These are phyloP conservation scores for Pipra filicauda DNA, from an alignment of 2,113 vertebrate species.

Conservation along the genomic window DNA sequence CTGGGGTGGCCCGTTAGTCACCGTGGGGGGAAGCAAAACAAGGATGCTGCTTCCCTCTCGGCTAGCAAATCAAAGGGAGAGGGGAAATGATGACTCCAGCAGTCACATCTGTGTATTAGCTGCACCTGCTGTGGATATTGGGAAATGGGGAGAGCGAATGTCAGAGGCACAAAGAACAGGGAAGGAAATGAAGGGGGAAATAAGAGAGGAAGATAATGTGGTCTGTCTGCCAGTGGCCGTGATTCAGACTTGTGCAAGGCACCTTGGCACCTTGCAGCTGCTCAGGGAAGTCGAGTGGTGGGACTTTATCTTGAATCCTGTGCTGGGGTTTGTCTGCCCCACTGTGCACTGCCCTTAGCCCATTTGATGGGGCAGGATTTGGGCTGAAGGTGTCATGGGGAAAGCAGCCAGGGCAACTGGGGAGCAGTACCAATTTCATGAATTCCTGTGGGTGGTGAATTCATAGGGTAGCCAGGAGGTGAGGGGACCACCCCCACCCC, in stretches of 20 bases:
- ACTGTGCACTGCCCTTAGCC: background rate
- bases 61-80: slow-evolving; percentile 1
- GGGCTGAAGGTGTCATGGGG: background rate
- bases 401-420: background rate
- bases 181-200: slow-evolving; percentile 43
- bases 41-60: background rate
- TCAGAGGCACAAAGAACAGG: background rate
- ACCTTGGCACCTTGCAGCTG: background rate
- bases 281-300: background rate
- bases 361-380: background rate
- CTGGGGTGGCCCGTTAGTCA: background rate
- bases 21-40: background rate
- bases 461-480: background rate
- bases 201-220: background rate
- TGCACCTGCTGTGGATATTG: slow-evolving; percentile 1
- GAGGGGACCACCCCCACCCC: accelerated
- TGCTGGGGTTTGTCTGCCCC: background rate
- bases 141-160: background rate
- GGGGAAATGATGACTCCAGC: background rate
- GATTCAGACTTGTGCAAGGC: background rate
- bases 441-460: background rate
- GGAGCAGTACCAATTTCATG: background rate
- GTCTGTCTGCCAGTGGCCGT: background rate
- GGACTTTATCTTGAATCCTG: background rate
- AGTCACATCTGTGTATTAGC: background rate